Percentiles rank a stretch among this genome's conserved stretches.
Conservation (phyloP, 2,113 vertebrate species). For the Emydura subglobosa region DNA sequence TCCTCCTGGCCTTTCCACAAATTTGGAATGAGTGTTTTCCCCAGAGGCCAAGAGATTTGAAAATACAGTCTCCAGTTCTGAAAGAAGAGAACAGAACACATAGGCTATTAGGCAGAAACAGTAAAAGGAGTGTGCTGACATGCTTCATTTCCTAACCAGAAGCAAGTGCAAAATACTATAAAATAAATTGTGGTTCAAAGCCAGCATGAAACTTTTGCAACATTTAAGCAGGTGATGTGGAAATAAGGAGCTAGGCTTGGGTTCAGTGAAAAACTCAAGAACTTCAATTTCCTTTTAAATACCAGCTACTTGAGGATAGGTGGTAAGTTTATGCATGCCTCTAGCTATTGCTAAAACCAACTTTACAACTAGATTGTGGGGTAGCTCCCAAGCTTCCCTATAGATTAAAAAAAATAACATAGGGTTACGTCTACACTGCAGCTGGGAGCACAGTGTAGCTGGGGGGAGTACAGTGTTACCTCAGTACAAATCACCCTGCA, state of each 20-base stretch:
- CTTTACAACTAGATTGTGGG: neutral
- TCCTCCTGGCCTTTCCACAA: slow-evolving; percentile 54
- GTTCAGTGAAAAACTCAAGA: slow-evolving; percentile 3
- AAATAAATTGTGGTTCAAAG: slow-evolving; percentile 65
- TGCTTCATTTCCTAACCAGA: slow-evolving; percentile 53
- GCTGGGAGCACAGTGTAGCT: neutral
- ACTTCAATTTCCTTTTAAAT: slow-evolving; percentile 15
- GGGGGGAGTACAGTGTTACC: neutral
- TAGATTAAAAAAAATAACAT: neutral
- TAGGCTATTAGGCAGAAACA: slow-evolving; percentile 58
- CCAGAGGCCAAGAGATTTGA: slow-evolving; percentile 57
- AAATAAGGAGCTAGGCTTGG: slow-evolving; percentile 27
- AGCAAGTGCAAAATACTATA: slow-evolving; percentile 38
- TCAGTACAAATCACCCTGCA: neutral
- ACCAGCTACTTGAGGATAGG: slow-evolving; percentile 24
- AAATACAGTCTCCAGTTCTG: slow-evolving; percentile 69
- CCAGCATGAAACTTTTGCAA: slow-evolving; percentile 6
- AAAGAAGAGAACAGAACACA: slow-evolving; percentile 63
- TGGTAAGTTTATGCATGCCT: slow-evolving; percentile 29
- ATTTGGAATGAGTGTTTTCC: slow-evolving; percentile 58
- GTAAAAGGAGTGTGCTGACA: slow-evolving; percentile 58
- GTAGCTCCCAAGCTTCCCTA: neutral
- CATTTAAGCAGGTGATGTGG: slow-evolving; percentile 15
- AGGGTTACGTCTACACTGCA: neutral
- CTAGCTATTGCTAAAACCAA: neutral